A percentile compares a stretch with the other conserved stretches of the same genome.
These are phyloP conservation scores for Phasianus colchicus DNA, from an alignment of 2,113 vertebrate genomes.

Conservation along the genomic window DNA sequence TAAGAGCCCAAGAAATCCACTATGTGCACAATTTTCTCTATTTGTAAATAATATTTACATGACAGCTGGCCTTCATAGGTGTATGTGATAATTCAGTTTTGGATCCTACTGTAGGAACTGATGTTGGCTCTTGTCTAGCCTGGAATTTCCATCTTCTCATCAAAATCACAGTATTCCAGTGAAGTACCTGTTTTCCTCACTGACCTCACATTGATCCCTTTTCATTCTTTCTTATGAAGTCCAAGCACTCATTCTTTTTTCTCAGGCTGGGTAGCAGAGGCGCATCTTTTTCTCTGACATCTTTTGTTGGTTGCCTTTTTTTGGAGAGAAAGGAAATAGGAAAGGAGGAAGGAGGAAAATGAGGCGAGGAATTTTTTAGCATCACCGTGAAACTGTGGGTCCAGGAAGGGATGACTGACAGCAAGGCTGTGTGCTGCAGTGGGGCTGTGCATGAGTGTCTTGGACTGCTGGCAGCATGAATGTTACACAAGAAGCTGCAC, in stretches of 20 bases:
- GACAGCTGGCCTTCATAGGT: neutral
- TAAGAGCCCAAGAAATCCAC: neutral
- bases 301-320: neutral
- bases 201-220: neutral
- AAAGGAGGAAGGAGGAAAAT: neutral
- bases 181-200: neutral
- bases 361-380: neutral
- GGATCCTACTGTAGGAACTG: neutral
- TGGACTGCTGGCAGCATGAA: neutral
- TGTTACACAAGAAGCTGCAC: neutral
- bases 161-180: neutral
- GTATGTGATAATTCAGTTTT: neutral
- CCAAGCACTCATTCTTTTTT: neutral
- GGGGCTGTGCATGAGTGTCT: neutral
- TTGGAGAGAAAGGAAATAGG: neutral
- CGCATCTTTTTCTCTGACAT: neutral
- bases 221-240: neutral
- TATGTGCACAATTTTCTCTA: neutral
- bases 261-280: neutral
- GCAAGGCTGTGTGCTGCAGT: neutral
- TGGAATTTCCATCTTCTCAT: neutral
- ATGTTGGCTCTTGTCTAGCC: neutral
- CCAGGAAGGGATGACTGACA: fast-evolving
- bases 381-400: neutral
- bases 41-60: neutral